phyloP scores from a whole-genome alignment of 2,113 vertebrate genomes.

The Benitochromis conjunctus region DNA sequence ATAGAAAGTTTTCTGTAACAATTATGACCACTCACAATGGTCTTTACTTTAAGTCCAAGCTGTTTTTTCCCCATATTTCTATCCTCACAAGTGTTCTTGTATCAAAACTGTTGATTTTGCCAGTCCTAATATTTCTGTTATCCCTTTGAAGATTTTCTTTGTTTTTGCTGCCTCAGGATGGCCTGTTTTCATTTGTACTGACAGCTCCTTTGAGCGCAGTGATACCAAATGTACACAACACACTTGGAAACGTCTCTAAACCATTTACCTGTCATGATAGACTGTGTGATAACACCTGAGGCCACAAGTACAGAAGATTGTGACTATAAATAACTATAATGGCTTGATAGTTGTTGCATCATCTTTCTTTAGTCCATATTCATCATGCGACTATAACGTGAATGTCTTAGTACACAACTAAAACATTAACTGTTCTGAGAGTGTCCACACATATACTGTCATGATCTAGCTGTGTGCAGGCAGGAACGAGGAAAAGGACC shows the following conservation, averaged over 20 bases:
- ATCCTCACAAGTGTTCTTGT: not conserved
- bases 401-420: not conserved
- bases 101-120: not conserved
- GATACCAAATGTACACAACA: not conserved
- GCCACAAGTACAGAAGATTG: not conserved
- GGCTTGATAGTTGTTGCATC: not conserved
- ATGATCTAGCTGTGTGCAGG: too few relatives aligned
- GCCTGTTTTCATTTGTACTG: not conserved
- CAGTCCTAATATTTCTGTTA: not conserved
- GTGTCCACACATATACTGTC: not conserved
- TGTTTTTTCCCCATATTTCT: rapidly evolving
- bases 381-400: not conserved
- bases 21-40: not conserved
- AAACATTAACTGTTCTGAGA: not conserved
- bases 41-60: not conserved
- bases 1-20: not conserved
- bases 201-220: not conserved
- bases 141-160: not conserved
- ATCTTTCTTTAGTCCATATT: not conserved
- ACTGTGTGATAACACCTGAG: not conserved
- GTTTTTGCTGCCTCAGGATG: not conserved
- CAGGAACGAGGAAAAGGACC: too few relatives aligned
- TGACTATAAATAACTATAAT: not conserved
- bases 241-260: not conserved
- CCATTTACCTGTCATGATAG: not conserved